phyloP scores from a whole-genome alignment of 2,888 invertebrate genomes.

The Octonoba sinensis region DNA sequence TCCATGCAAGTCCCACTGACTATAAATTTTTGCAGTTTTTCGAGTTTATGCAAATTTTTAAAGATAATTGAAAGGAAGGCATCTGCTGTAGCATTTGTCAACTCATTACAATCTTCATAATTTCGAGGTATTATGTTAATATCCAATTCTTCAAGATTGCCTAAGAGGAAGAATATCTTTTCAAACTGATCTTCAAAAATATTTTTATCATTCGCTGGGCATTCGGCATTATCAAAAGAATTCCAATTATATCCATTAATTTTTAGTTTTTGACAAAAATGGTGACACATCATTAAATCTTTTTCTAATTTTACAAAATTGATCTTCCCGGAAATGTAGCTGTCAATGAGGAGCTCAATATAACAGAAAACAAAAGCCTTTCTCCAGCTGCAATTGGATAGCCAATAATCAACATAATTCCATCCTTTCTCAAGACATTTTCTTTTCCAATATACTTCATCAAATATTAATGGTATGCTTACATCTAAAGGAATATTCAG shows the following conservation, averaged over 20 bases:
- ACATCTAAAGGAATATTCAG: constrained; percentile 11
- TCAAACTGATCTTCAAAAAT: constrained; percentile 9
- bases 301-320: constrained; percentile 9
- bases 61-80: too few species aligned
- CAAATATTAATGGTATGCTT: background rate
- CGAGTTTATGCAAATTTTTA: too few species aligned
- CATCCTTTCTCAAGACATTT: constrained; percentile 13
- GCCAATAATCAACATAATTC: constrained; percentile 32
- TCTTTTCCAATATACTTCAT: constrained; percentile 45
- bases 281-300: background rate
- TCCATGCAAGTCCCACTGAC: too few species aligned
- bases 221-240: background rate
- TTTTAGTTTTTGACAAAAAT: constrained; percentile 11
- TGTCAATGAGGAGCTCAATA: constrained; percentile 16
- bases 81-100: background rate
- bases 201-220: background rate
- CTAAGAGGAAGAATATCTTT: constrained; percentile 17
- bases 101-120: constrained; percentile 14
- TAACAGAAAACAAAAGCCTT: constrained; percentile 17
- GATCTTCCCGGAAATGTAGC: constrained; percentile 9
- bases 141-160: constrained; percentile 22
- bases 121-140: constrained; percentile 28
- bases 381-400: constrained; percentile 33
- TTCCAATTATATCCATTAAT: constrained; percentile 41
- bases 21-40: too few species aligned